Base-by-base conservation (phyloP, 53 echinoderm and acorn worm genomes). In the Arbacia lixula region DNA sequence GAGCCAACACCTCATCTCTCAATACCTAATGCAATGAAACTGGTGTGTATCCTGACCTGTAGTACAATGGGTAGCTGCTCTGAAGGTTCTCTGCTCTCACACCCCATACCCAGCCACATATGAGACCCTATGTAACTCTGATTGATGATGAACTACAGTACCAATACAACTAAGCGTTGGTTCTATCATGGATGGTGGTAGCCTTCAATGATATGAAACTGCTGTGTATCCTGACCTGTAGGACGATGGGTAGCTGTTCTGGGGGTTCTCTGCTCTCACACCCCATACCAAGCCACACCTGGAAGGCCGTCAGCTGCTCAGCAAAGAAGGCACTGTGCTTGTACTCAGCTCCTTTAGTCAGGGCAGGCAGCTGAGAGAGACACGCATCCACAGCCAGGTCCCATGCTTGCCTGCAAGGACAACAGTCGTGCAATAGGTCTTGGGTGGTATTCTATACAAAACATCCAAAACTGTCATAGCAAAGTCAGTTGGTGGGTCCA, bases 291-390 rank as follows among this genome's bases (percentile, higher is more conserved):
- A 96, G 80, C 93, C 96, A 93, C 20, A 93, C 93, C 65, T 96
- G 96, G 62, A 96, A 96, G 31, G 96, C 96, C 35, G 96, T 96
- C 6, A 96, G 84, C 71, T 96, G 96, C 74, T 96, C 96, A 19
- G 93, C 96, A 84, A 96, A 96, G 90, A 96, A 96, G 12, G 96
- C 93, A 72, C 96, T 96, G 61, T 96, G 96, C 42, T 91, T 89
- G 90, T 96, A 96, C 35, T 96, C 96, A 12, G 82, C 86, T 1
- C 93, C 93, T 32, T 96, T 62, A 1, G 90, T 38, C 14, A 96
- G 71, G 33, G 89, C 86, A 5, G 96, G 93, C 16, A 96, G 91
- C 66, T 96, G 96, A 19, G 96, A 93, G 3, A 96, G 91, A 71
- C 93, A 96, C 24, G 91, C 88, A 72, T 96, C 96, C 24, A 96